These are phyloP conservation scores for Pammene aurita DNA, from an alignment of 2,888 invertebrate species.

Conservation along the genomic window DNA sequence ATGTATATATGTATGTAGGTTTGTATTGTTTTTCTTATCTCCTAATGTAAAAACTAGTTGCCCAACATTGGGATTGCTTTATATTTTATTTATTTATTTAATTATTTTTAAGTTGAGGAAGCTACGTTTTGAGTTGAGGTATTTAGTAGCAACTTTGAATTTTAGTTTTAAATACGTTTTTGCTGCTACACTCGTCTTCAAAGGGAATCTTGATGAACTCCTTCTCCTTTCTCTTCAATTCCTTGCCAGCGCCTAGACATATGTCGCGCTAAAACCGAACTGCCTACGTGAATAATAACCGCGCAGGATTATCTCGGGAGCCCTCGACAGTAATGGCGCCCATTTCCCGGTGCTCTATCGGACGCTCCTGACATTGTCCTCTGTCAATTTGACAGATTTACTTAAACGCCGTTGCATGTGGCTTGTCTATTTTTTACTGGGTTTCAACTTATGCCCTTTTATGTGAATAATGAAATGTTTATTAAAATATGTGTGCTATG, in stretches of 20 bases:
- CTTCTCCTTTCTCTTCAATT: not conserved
- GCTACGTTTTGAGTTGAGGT: not conserved
- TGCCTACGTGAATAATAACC: constrained; percentile 49
- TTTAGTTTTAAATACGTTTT: no score
- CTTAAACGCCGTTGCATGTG: constrained; percentile 15
- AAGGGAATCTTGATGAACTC: no score
- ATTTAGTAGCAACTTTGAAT: no score
- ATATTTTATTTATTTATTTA: no score
- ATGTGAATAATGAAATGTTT: not conserved
- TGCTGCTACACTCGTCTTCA: no score
- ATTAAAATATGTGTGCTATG: not conserved
- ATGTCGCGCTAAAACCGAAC: constrained; percentile 1
- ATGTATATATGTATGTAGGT: no score
- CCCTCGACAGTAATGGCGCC: constrained; percentile 51
- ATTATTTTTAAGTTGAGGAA: no score
- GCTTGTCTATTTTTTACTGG: constrained; percentile 3
- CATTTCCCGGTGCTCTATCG: constrained; percentile 44
- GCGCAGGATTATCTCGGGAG: constrained; percentile 50
- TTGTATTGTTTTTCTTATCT: no score
- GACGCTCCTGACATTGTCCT: constrained; percentile 27
- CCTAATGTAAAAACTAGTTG: no score
- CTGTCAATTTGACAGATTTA: constrained; percentile 29
- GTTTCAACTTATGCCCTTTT: constrained; percentile 5
- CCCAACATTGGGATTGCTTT: no score
- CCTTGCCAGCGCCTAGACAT: not conserved